phyloP scores from a whole-genome alignment of 2,113 vertebrate genomes.

The Ctenomys sociabilis region DNA sequence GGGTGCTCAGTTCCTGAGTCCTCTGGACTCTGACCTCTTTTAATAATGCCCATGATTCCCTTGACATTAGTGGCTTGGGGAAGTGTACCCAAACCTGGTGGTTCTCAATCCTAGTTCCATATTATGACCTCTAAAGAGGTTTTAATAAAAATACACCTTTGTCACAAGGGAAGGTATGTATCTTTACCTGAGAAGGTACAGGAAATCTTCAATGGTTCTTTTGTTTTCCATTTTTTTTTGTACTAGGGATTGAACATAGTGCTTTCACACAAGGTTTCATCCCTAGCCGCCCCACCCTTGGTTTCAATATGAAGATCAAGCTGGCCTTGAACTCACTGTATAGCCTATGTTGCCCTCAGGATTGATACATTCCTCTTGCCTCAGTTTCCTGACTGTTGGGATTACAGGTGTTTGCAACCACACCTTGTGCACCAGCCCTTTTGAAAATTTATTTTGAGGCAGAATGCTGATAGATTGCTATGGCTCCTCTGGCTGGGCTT shows the following conservation, averaged over 20 bases:
- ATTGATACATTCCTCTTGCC: not conserved
- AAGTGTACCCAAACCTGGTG: not conserved
- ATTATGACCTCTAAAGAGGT: not conserved
- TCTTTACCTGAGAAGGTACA: not conserved
- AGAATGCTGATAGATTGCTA: not conserved
- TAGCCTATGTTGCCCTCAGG: not conserved
- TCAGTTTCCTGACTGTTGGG: not conserved
- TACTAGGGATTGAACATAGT: too few relatives aligned
- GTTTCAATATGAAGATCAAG: too few relatives aligned
- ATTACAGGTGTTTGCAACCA: not conserved
- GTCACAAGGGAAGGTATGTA: not conserved
- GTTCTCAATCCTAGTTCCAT: not conserved
- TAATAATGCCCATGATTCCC: not conserved
- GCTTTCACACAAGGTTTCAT: too few relatives aligned
- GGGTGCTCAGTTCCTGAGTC: too few relatives aligned
- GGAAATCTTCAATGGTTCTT: not conserved
- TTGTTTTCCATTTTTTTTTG: not conserved
- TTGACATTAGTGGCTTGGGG: not conserved
- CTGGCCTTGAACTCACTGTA: not conserved
- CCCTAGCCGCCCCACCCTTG: too few relatives aligned
- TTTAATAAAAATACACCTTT: not conserved
- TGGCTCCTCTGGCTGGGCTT: not conserved
- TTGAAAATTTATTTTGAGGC: not conserved
- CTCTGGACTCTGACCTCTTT: conserved; percentile 31
- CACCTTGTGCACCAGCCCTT: not conserved